Conservation (phyloP, 1,140 invertebrate species). For the Ganaspis sp. region DNA sequence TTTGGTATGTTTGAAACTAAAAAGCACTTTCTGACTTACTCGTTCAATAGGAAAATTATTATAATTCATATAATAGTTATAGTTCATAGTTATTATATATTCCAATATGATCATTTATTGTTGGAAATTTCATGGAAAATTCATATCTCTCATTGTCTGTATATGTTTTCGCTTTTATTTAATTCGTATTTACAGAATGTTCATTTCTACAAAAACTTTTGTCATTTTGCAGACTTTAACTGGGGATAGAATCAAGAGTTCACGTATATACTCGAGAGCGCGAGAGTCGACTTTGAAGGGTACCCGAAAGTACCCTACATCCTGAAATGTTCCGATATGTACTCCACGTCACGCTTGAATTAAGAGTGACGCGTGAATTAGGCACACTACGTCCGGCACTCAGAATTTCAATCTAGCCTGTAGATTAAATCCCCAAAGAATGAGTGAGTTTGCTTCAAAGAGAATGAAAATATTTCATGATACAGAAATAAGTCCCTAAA, state of each 20-base stretch:
- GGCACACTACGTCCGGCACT: constrained; percentile 18
- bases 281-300: constrained; percentile 14
- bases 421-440: not conserved
- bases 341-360: constrained; percentile 27
- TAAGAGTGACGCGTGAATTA: constrained; percentile 24
- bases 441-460: not conserved
- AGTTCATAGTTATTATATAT: too few species aligned
- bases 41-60: too few species aligned
- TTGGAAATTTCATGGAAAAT: too few species aligned
- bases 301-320: constrained; percentile 24
- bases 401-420: not conserved
- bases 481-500: too few species aligned
- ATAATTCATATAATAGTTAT: too few species aligned
- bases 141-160: not conserved
- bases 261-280: constrained; percentile 19
- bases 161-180: not conserved
- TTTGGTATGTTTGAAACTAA: too few species aligned
- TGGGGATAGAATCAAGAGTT: too few species aligned
- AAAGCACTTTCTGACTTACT: too few species aligned
- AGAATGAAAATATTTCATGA: not conserved
- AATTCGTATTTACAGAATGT: not conserved
- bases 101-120: too few species aligned
- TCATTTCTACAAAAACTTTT: not conserved
- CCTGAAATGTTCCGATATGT: constrained; percentile 16
- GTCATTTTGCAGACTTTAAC: constrained; percentile 8